Conservation (phyloP, 2,888 invertebrate species). For the Antitype chi region DNA sequence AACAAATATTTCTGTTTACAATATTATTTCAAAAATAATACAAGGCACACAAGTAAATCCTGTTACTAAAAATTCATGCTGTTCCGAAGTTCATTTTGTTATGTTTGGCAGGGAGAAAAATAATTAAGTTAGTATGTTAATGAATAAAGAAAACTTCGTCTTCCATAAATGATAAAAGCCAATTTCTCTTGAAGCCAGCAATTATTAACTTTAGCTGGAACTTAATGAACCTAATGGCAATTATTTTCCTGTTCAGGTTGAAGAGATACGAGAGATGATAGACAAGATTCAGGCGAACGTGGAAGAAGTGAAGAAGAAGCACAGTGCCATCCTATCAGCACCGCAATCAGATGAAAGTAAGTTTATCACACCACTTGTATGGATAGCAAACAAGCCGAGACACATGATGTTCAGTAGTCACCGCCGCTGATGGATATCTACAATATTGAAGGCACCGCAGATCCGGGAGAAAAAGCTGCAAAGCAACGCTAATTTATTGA, state of each 20-base stretch:
- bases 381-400: neutral
- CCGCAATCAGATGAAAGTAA: conserved; percentile 99
- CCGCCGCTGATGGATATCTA: neutral
- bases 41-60: conserved; percentile 2
- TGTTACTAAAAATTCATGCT: conserved; percentile 7
- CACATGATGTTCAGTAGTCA: neutral
- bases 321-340: conserved; percentile 99
- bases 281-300: conserved; percentile 99
- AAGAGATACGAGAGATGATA: conserved; percentile 99
- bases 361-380: conserved; percentile 71
- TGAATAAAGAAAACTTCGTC: conserved; percentile 26
- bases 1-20: conserved; percentile 40
- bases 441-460: neutral
- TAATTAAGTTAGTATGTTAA: conserved; percentile 31
- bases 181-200: conserved; percentile 14
- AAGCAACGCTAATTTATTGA: too few relatives aligned
- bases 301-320: conserved; percentile 99
- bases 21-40: conserved; percentile 15
- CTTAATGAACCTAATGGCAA: conserved; percentile 4
- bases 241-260: conserved; percentile 93
- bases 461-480: neutral
- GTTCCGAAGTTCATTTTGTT: conserved; percentile 24
- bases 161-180: conserved; percentile 3
- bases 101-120: conserved; percentile 7
- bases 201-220: neutral